Percentiles rank a stretch among this genome's conserved stretches.
Evolutionary conservation across 2,888 invertebrate genomes (phyloP).

Genomic region (Pseudeuparius sepicola): DNA sequence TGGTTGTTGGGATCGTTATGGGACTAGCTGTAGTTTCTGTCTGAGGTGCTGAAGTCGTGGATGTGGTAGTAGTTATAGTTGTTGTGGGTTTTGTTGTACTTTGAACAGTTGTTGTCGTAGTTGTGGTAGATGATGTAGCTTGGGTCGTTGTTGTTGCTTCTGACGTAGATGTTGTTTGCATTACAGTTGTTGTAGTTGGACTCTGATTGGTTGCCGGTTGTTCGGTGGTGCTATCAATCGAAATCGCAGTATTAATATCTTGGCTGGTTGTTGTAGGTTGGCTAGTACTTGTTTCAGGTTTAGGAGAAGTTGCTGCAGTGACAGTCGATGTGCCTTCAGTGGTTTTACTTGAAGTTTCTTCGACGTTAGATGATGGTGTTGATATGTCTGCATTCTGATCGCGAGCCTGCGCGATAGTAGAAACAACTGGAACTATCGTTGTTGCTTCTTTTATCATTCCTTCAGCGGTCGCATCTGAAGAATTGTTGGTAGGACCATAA

Average conservation of each 20-base stretch:
- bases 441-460: slow-evolving; percentile 27
- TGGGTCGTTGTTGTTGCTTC: slow-evolving; percentile 8
- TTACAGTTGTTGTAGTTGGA: slow-evolving; percentile 9
- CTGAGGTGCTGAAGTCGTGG: slow-evolving; percentile 8
- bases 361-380: too few species aligned
- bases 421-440: too few species aligned
- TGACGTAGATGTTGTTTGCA: slow-evolving; percentile 10
- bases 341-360: slow-evolving; percentile 23
- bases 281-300: slow-evolving; percentile 16
- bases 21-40: slow-evolving; percentile 21
- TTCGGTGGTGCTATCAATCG: too few species aligned
- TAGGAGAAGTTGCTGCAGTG: slow-evolving; percentile 9
- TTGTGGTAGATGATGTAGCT: slow-evolving; percentile 20
- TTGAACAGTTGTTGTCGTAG: slow-evolving; percentile 28
- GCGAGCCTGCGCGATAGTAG: too few species aligned
- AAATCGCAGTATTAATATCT: slow-evolving; percentile 12
- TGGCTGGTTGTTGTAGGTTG: slow-evolving; percentile 11
- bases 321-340: slow-evolving; percentile 14
- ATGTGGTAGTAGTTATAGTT: too few species aligned
- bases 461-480: slow-evolving; percentile 33
- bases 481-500: slow-evolving; percentile 43
- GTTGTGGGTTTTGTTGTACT: slow-evolving; percentile 27
- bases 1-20: slow-evolving; percentile 9
- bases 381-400: too few species aligned
- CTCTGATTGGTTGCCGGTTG: slow-evolving; percentile 7